phyloP scores from a whole-genome alignment of 2,113 vertebrate species.

The Dromiciops gliroides region DNA sequence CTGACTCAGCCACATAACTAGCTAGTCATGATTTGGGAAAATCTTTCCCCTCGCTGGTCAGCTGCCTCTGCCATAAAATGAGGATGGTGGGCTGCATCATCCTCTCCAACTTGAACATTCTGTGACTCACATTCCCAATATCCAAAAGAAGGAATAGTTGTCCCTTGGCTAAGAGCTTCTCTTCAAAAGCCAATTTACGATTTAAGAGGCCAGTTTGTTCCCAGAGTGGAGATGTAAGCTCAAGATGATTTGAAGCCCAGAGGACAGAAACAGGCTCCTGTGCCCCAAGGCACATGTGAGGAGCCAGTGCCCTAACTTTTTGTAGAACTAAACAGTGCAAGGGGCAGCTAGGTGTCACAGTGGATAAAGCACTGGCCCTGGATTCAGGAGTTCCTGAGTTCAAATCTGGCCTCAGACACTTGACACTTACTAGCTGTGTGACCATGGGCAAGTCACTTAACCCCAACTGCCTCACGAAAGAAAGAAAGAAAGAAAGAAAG shows the following conservation, averaged over 20 bases:
- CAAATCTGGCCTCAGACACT: too few relatives aligned
- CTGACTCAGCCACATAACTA: background rate
- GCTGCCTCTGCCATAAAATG: background rate
- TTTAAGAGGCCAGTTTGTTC: background rate
- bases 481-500: too few relatives aligned
- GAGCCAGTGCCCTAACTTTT: background rate
- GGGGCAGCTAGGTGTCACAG: too few relatives aligned
- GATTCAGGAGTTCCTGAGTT: too few relatives aligned
- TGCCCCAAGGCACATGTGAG: background rate
- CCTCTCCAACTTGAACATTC: background rate
- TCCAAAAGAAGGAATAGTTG: background rate
- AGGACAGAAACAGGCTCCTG: background rate
- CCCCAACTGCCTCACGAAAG: too few relatives aligned
- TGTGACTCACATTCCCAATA: background rate
- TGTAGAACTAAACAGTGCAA: background rate
- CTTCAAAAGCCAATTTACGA: background rate
- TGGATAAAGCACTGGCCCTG: too few relatives aligned
- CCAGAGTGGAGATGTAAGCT: background rate
- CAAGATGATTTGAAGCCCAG: background rate
- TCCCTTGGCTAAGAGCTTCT: background rate
- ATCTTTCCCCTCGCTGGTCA: background rate
- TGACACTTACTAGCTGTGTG: too few relatives aligned
- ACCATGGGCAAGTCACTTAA: too few relatives aligned
- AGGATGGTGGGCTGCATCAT: background rate
- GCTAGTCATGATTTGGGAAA: background rate